Percentiles rank a stretch among this genome's conserved stretches.
Conservation (phyloP, 2,113 vertebrate genomes). For the Chinchilla lanigera region DNA sequence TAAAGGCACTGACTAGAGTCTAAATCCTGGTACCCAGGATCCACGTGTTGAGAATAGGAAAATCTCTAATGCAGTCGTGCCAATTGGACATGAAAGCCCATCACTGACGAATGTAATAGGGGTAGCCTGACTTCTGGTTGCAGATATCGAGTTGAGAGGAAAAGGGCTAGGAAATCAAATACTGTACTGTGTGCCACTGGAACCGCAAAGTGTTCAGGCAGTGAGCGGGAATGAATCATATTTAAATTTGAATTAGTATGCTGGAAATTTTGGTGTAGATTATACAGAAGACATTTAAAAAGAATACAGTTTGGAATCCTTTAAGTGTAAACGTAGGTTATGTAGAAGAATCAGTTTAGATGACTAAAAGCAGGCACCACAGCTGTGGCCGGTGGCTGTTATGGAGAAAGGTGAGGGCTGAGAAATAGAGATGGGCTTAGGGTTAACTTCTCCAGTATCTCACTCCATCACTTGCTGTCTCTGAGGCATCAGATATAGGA, state of each 20-base stretch:
- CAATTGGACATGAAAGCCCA: background rate
- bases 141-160: background rate
- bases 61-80: background rate
- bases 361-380: background rate
- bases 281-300: slow-evolving; percentile 6
- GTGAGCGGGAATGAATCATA: background rate
- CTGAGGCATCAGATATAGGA: background rate
- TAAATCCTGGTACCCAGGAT: background rate
- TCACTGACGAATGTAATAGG: background rate
- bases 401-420: background rate
- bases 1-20: background rate
- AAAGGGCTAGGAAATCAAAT: background rate
- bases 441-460: background rate
- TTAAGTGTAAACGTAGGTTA: background rate
- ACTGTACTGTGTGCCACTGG: background rate
- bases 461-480: background rate
- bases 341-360: background rate
- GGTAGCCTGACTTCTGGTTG: background rate
- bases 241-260: slow-evolving; percentile 21
- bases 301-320: background rate
- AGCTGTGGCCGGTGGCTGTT: background rate
- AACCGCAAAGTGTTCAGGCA: background rate
- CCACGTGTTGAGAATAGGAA: background rate
- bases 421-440: background rate
- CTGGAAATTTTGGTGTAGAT: background rate